Evolutionary conservation across 2,113 vertebrate genomes (phyloP).

Genomic region (Peromyscus polionotus): DNA sequence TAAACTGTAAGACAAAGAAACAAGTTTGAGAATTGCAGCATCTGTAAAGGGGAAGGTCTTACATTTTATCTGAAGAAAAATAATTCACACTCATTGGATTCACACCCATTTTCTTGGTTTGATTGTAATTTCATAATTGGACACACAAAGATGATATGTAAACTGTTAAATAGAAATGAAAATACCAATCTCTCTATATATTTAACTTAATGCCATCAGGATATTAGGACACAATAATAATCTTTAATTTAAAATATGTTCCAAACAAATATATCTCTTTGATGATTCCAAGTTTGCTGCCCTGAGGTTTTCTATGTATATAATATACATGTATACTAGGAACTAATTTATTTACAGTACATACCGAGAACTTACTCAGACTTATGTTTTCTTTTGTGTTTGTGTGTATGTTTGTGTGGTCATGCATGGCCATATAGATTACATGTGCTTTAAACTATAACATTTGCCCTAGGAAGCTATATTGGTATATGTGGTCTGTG

Average conservation of each 20-base stretch:
- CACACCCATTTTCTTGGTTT: not conserved
- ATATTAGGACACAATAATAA: not conserved
- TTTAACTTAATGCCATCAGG: not conserved
- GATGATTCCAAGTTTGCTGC: not conserved
- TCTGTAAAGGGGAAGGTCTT: not conserved
- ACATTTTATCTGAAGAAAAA: not conserved
- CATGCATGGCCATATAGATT: not conserved
- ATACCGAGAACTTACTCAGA: not conserved
- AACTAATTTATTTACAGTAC: not conserved
- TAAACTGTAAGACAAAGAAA: not conserved
- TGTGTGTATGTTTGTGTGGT: not conserved
- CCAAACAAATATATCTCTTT: not conserved
- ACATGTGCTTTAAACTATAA: not conserved
- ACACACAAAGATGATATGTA: not conserved
- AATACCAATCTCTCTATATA: not conserved
- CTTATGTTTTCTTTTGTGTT: not conserved
- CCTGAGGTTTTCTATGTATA: not conserved
- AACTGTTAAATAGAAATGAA: not conserved
- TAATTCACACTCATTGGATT: not conserved
- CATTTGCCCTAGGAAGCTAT: not conserved
- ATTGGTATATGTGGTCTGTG: not conserved
- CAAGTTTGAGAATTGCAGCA: not conserved
- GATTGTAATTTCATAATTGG: not conserved
- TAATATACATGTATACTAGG: rapidly evolving
- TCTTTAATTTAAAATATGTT: not conserved